Evolutionary conservation across 2,888 invertebrate genomes (phyloP).

Genomic region (Polydesmus complanatus): DNA sequence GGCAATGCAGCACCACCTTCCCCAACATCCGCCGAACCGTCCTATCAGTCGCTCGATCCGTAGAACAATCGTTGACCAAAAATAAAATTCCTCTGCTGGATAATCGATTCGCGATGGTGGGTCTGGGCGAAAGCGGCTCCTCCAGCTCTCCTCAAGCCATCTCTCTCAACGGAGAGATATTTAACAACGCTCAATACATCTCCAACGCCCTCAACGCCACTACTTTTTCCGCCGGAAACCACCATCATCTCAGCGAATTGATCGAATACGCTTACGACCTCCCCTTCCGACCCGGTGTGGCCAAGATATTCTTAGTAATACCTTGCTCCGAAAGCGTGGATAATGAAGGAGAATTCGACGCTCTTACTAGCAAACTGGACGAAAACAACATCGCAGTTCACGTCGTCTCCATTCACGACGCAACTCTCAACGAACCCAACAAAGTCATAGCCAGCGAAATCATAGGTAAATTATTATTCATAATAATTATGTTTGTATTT

Average conservation of each 20-base stretch:
- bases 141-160: constrained; percentile 30
- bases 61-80: constrained; percentile 23
- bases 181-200: constrained; percentile 16
- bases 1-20: constrained; percentile 27
- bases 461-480: constrained; percentile 14
- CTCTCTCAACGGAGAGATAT: constrained; percentile 30
- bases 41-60: constrained; percentile 6
- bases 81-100: constrained; percentile 25
- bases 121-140: constrained; percentile 33
- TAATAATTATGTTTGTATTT: background rate
- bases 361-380: constrained; percentile 26
- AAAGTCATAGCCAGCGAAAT: constrained; percentile 19
- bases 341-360: constrained; percentile 24
- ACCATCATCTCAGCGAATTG: constrained; percentile 27
- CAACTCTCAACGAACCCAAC: constrained; percentile 20
- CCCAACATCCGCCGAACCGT: constrained; percentile 17
- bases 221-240: constrained; percentile 27
- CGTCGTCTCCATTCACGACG: constrained; percentile 25
- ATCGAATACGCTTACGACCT: constrained; percentile 26
- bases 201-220: constrained; percentile 20
- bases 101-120: constrained; percentile 35
- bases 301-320: constrained; percentile 35
- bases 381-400: constrained; percentile 29
- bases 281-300: constrained; percentile 36
- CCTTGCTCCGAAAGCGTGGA: constrained; percentile 30